These are phyloP conservation scores for Drosophila aldrichi DNA, from an alignment of 2,888 invertebrate species.

Conservation along the genomic window DNA sequence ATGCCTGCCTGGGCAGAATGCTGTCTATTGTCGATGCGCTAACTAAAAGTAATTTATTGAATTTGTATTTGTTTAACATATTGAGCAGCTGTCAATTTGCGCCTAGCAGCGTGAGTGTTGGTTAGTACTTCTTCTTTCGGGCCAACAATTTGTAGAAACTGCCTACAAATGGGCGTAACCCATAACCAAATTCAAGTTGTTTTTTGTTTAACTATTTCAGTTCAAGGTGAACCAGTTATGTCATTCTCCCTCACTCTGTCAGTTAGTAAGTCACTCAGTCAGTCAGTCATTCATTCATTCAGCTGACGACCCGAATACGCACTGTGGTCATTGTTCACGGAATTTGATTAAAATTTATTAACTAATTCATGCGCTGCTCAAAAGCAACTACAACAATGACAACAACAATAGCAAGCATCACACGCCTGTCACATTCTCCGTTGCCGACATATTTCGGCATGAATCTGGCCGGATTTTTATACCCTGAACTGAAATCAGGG, in stretches of 20 bases:
- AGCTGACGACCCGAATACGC: slow-evolving; percentile 46
- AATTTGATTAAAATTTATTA: slow-evolving; percentile 80
- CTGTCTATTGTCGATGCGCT: slow-evolving; percentile 37
- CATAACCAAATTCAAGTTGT: slow-evolving; percentile 19
- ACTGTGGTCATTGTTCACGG: slow-evolving; percentile 50
- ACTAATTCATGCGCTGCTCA: slow-evolving; percentile 59
- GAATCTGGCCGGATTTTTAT: slow-evolving; percentile 11
- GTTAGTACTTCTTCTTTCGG: slow-evolving; percentile 17
- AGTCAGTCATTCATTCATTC: slow-evolving; percentile 4
- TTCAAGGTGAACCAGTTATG: slow-evolving; percentile 69
- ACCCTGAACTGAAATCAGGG: no score
- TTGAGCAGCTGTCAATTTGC: slow-evolving; percentile 55
- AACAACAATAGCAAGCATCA: slow-evolving; percentile 37
- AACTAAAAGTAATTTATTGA: slow-evolving; percentile 68
- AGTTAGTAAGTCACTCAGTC: slow-evolving; percentile 8
- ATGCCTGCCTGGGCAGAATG: slow-evolving; percentile 3
- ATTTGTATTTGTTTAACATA: slow-evolving; percentile 45
- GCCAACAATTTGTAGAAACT: slow-evolving; percentile 9
- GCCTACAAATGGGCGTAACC: slow-evolving; percentile 10
- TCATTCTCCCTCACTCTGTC: slow-evolving; percentile 23
- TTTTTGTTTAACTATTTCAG: slow-evolving; percentile 32
- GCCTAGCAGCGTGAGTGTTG: slow-evolving; percentile 7
- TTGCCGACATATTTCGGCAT: slow-evolving; percentile 21
- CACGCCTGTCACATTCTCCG: slow-evolving; percentile 38
- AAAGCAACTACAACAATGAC: slow-evolving; percentile 37